A percentile compares a stretch with the other conserved stretches of the same genome.
Evolutionary conservation across 2,888 invertebrate genomes (phyloP).

Genomic region (Ptychoptera albimana): DNA sequence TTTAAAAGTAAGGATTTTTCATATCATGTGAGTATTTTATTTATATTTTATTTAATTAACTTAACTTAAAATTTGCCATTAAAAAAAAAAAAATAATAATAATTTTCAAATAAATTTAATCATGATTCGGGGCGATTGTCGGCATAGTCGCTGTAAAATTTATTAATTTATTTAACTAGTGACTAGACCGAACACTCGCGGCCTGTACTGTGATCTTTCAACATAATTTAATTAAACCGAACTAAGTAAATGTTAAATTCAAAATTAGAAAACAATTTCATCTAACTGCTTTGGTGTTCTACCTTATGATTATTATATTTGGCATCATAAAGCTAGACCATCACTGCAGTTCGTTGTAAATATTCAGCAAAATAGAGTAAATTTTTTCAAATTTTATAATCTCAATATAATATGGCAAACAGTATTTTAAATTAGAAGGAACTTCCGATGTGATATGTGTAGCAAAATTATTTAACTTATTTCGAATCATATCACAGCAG

Average conservation of each 20-base stretch:
- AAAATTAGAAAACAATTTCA: no score
- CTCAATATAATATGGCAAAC: slow-evolving; percentile 14
- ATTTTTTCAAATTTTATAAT: no score
- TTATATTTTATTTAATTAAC: no score
- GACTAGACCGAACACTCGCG: slow-evolving; percentile 15
- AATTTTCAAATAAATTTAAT: no score
- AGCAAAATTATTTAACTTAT: slow-evolving; percentile 4
- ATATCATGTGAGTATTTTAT: no score
- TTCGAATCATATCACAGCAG: slow-evolving; percentile 27
- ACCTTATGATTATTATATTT: slow-evolving; percentile 21
- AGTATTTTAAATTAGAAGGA: slow-evolving; percentile 15
- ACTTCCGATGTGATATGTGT: slow-evolving; percentile 26
- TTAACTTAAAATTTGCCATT: no score
- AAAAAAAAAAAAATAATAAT: no score
- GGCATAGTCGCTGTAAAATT: slow-evolving; percentile 10
- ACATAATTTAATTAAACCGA: neutral
- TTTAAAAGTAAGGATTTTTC: no score
- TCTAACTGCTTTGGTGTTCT: slow-evolving; percentile 27
- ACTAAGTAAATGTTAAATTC: neutral
- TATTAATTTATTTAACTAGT: slow-evolving; percentile 2
- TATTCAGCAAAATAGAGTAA: neutral
- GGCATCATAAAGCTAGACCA: slow-evolving; percentile 20
- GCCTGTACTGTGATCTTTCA: slow-evolving; percentile 3
- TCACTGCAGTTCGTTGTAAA: slow-evolving; percentile 20
- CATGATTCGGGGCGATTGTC: slow-evolving; percentile 11